These are phyloP conservation scores for Tethya wilhelma DNA, from an alignment of 37 sponge, comb jelly and placozoan species.

Conservation along the genomic window DNA sequence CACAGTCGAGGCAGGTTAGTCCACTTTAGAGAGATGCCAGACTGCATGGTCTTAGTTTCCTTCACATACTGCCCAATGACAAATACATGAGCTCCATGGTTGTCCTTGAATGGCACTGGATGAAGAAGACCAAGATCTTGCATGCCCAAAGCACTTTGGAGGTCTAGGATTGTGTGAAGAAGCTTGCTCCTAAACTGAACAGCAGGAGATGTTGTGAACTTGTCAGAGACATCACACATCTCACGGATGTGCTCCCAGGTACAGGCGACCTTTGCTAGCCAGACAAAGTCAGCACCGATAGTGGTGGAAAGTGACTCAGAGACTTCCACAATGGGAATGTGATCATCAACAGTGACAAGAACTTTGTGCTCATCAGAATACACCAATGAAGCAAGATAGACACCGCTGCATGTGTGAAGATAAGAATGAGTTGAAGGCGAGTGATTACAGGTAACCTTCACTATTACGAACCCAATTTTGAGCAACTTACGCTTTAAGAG, in stretches of 20 bases:
- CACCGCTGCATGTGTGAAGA: slow-evolving; percentile 59
- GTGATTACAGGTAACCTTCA: background rate
- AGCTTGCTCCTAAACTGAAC: slow-evolving; percentile 66
- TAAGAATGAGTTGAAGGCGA: no score
- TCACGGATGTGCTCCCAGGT: slow-evolving; percentile 66
- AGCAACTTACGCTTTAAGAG: slow-evolving; percentile 57
- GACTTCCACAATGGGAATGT: slow-evolving; percentile 79
- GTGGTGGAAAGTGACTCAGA: slow-evolving; percentile 52
- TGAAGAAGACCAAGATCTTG: slow-evolving; percentile 68
- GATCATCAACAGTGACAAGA: slow-evolving; percentile 72
- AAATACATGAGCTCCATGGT: slow-evolving; percentile 57
- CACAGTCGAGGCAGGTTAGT: slow-evolving; percentile 24
- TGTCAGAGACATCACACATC: slow-evolving; percentile 51
- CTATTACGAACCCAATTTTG: background rate
- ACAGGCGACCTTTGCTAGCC: slow-evolving; percentile 84
- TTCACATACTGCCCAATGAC: slow-evolving; percentile 52
- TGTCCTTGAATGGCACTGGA: slow-evolving; percentile 64
- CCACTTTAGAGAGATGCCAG: slow-evolving; percentile 34
- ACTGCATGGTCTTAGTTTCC: slow-evolving; percentile 13
- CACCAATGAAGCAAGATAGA: slow-evolving; percentile 62
- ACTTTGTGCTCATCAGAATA: slow-evolving; percentile 65
- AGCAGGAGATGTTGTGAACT: slow-evolving; percentile 56
- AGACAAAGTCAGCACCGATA: slow-evolving; percentile 71
- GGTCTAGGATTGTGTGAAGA: slow-evolving; percentile 43
- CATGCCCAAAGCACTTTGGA: slow-evolving; percentile 50